A percentile compares a stretch with the other conserved stretches of the same genome.
These are phyloP conservation scores for Caenorhabditis sp. DNA, from an alignment of 2,888 invertebrate genomes.

Conservation along the genomic window DNA sequence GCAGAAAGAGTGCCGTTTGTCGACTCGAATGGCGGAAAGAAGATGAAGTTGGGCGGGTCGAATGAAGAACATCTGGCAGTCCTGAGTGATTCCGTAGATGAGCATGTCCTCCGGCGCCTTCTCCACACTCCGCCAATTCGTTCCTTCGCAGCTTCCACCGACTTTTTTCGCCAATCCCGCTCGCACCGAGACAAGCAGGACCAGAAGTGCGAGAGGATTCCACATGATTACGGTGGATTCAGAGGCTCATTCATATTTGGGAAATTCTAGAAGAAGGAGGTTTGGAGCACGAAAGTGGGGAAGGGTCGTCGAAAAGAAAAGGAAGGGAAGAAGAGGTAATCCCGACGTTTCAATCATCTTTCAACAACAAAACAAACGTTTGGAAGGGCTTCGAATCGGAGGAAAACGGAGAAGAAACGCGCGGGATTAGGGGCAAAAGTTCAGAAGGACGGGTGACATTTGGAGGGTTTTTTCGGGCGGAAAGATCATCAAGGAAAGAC, in stretches of 20 bases:
- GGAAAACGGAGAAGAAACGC: no score
- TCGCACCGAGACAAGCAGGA: no score
- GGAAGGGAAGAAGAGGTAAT: constrained; percentile 19
- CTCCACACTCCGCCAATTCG: constrained; percentile 42
- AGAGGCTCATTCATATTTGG: constrained; percentile 15
- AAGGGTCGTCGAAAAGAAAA: background rate
- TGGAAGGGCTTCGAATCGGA: background rate
- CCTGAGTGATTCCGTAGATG: constrained; percentile 68
- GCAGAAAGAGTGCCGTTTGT: constrained; percentile 65
- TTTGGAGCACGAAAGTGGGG: background rate
- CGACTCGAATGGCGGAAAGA: constrained; percentile 56
- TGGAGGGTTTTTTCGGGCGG: constrained; percentile 23
- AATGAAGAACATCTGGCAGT: constrained; percentile 72
- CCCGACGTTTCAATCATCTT: constrained; percentile 53
- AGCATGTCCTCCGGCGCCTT: constrained; percentile 53
- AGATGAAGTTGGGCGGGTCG: constrained; percentile 67
- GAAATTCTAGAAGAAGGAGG: background rate
- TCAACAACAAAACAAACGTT: constrained; percentile 54
- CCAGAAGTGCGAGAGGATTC: background rate
- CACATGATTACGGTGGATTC: constrained; percentile 44
- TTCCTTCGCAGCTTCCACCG: constrained; percentile 32
- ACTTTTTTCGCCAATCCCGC: no score
- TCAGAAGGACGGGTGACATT: constrained; percentile 34
- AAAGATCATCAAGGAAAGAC: no score
- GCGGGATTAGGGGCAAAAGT: constrained; percentile 29